phyloP scores from a whole-genome alignment of 2,797 vertebrate species.

The Microhierax caerulescens region DNA sequence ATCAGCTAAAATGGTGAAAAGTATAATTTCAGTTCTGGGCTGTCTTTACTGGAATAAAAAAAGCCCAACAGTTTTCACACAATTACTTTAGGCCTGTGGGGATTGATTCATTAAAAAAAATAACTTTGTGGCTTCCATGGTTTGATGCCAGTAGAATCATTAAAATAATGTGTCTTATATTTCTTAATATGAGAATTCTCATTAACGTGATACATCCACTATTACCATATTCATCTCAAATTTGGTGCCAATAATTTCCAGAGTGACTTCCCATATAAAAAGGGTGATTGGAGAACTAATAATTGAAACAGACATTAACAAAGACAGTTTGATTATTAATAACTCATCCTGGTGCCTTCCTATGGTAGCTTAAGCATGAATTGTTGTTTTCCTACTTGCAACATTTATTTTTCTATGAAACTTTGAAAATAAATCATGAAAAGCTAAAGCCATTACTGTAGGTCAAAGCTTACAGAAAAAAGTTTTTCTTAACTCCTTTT shows the following conservation, averaged over 20 bases:
- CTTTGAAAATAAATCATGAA: background rate
- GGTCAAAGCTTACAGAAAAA: background rate
- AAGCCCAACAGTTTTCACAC: conserved; percentile 9
- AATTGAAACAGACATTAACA: conserved; percentile 41
- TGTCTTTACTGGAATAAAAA: conserved; percentile 18
- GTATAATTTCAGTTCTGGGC: background rate
- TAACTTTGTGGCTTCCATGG: conserved; percentile 53
- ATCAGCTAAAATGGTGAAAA: background rate
- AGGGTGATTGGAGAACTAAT: conserved; percentile 46
- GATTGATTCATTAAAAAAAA: conserved; percentile 63
- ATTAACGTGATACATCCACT: conserved; percentile 59
- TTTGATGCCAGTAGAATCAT: conserved; percentile 67
- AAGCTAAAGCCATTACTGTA: background rate
- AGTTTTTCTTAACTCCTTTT: background rate
- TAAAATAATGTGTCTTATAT: conserved; percentile 65
- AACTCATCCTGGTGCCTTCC: background rate
- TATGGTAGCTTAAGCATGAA: background rate
- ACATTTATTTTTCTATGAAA: background rate
- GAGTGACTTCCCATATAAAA: conserved; percentile 40
- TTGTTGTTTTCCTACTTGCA: background rate
- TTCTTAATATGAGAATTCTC: conserved; percentile 64
- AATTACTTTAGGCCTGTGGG: conserved; percentile 59
- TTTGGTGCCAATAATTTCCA: conserved; percentile 60
- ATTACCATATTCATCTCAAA: conserved; percentile 63
- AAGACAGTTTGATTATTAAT: conserved; percentile 46